These are phyloP conservation scores for Chauna torquata DNA, from an alignment of 2,113 vertebrate species.

Conservation along the genomic window DNA sequence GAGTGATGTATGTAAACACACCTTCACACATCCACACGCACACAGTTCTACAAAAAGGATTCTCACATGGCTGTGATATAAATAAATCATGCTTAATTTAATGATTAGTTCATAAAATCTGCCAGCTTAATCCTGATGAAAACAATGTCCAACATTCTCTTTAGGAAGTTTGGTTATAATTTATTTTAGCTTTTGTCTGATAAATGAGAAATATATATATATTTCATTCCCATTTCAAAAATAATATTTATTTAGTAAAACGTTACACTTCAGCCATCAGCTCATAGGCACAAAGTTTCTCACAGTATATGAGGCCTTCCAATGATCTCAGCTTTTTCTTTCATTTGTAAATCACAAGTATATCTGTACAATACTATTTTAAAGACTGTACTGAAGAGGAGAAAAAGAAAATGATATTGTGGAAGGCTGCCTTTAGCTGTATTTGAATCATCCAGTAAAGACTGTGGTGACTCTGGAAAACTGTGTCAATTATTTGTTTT, in stretches of 20 bases:
- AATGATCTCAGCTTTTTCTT: constrained; percentile 1
- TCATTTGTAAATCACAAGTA: constrained; percentile 32
- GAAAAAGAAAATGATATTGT: constrained; percentile 7
- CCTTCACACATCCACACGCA: neutral
- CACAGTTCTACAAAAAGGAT: neutral
- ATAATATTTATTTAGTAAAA: neutral
- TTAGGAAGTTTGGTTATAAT: neutral
- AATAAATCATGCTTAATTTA: neutral
- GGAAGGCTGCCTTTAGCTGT: constrained; percentile 31
- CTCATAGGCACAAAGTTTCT: neutral
- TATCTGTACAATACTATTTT: constrained; percentile 38
- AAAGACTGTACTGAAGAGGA: constrained; percentile 8
- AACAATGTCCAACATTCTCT: neutral
- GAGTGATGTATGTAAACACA: neutral
- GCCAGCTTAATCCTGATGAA: neutral
- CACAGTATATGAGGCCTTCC: neutral
- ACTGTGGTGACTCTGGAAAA: neutral
- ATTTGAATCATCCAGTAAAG: constrained; percentile 54
- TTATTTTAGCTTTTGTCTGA: neutral
- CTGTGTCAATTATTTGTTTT: neutral
- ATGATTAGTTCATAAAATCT: neutral
- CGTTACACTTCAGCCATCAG: neutral
- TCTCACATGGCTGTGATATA: neutral
- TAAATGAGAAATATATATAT: neutral
- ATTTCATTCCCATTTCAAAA: neutral